Evolutionary conservation across 1,140 invertebrate species (phyloP).

Genomic region (Akabosia matsudoensis): DNA sequence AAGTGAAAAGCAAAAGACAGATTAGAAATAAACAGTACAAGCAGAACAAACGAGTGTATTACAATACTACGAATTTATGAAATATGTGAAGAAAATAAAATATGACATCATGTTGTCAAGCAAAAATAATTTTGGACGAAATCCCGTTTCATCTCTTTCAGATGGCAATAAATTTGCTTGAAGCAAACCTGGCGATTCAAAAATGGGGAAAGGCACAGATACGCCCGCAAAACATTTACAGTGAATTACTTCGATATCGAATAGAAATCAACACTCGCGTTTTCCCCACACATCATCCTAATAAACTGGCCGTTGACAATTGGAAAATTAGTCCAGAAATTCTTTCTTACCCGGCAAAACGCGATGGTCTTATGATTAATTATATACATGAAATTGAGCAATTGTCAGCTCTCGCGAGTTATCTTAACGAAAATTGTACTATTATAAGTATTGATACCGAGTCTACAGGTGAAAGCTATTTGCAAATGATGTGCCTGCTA

Average conservation of each 20-base stretch:
- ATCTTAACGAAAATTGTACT: background rate
- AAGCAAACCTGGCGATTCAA: background rate
- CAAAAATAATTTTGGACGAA: background rate
- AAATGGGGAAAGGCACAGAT: background rate
- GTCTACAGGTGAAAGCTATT: background rate
- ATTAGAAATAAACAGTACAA: too few species aligned
- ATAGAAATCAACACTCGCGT: background rate
- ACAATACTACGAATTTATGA: too few species aligned
- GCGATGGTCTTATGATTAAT: background rate
- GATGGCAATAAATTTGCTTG: background rate
- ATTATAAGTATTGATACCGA: background rate
- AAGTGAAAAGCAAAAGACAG: too few species aligned
- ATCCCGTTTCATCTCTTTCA: background rate
- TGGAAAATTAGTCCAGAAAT: background rate
- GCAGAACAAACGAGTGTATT: too few species aligned
- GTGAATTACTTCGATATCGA: background rate
- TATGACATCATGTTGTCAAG: background rate
- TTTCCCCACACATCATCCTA: background rate
- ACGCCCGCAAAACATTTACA: background rate
- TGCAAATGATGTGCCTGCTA: background rate
- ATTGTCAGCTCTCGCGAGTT: background rate
- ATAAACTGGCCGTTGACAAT: background rate
- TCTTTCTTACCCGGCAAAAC: background rate
- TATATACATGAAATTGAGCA: background rate
- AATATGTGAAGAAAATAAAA: too few species aligned